Conservation (phyloP, 2,888 invertebrate species). For the Ormyrus thymus region DNA sequence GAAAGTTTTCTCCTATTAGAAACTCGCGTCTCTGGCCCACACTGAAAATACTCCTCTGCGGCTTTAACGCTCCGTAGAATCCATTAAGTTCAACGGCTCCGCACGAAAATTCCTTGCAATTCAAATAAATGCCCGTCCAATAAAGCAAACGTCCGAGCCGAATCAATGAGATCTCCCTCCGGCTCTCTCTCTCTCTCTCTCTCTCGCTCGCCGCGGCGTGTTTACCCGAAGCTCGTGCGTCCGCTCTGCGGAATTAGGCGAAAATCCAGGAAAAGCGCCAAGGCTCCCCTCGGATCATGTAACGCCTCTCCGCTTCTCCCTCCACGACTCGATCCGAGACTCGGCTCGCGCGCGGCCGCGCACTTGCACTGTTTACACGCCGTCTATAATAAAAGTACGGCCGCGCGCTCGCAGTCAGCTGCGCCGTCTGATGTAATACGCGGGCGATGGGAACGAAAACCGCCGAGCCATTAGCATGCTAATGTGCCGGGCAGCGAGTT, state of each 20-base stretch:
- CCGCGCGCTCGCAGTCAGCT: constrained; percentile 19
- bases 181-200: too few species aligned
- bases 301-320: neutral
- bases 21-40: too few species aligned
- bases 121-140: too few species aligned
- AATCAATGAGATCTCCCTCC: too few species aligned
- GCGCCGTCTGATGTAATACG: constrained; percentile 38
- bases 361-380: constrained; percentile 15
- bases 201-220: too few species aligned
- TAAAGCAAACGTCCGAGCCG: too few species aligned
- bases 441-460: constrained; percentile 45
- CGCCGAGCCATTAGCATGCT: constrained; percentile 63
- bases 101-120: too few species aligned
- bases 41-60: too few species aligned
- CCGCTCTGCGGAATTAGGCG: constrained; percentile 19
- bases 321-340: neutral
- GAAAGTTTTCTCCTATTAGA: too few species aligned
- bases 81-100: too few species aligned
- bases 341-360: constrained; percentile 18
- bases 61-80: too few species aligned
- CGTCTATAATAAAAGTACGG: constrained; percentile 38
- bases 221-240: neutral
- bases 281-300: constrained; percentile 34
- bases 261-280: constrained; percentile 46
- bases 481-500: constrained; percentile 56